Conservation (phyloP, 2,888 invertebrate genomes). For the Agelastica alni region DNA sequence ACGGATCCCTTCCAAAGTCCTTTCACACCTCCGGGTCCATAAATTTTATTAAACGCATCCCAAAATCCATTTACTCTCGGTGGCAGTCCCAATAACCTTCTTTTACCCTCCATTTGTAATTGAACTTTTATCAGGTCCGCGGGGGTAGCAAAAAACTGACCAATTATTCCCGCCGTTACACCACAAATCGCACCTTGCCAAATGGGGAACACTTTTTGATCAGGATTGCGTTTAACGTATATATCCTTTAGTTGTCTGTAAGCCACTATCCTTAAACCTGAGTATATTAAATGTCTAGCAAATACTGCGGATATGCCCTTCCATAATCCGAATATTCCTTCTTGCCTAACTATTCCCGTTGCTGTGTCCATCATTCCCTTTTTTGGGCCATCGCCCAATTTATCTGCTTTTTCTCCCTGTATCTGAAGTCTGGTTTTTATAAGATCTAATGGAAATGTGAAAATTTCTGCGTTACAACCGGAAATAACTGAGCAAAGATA, state of each 20-base stretch:
- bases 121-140: constrained; percentile 93
- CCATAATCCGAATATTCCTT: constrained; percentile 83
- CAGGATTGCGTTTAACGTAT: constrained; percentile 64
- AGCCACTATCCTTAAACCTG: constrained; percentile 81
- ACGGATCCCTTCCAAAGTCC: constrained; percentile 86
- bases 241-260: constrained; percentile 82
- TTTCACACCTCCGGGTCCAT: constrained; percentile 72
- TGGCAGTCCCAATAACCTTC: constrained; percentile 78
- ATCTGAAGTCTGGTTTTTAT: constrained; percentile 96
- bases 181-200: constrained; percentile 71
- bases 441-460: constrained; percentile 91
- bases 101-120: constrained; percentile 90
- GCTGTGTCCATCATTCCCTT: constrained; percentile 83
- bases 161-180: constrained; percentile 78
- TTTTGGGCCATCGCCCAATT: constrained; percentile 62
- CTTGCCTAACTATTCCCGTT: constrained; percentile 79
- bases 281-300: constrained; percentile 82
- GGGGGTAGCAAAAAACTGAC: constrained; percentile 89
- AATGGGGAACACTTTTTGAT: constrained; percentile 68
- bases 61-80: constrained; percentile 75
- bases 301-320: constrained; percentile 87
- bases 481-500: constrained; percentile 72
- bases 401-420: constrained; percentile 75
- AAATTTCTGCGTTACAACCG: constrained; percentile 76
- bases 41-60: constrained; percentile 77